Evolutionary conservation across 2,797 vertebrate genomes (phyloP), one percentile per base, ranked within the genome.

Genomic region (Mastacembelus armatus): DNA sequence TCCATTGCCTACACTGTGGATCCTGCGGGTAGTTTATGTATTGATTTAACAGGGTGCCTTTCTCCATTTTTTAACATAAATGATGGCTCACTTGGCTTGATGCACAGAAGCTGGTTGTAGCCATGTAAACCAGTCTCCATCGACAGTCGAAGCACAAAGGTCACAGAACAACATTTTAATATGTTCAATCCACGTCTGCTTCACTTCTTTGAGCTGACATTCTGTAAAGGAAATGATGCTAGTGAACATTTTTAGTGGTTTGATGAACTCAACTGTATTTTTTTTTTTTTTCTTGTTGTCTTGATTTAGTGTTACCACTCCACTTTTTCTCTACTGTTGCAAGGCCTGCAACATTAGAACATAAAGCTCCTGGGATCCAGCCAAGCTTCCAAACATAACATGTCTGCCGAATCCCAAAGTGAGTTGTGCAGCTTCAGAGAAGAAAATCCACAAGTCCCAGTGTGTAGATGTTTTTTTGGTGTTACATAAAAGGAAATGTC

Each of bases 11-110:
- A 65, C 66, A 47, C 84, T 51, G 89, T 87, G 88, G 85, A 91
- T 83, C 84, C 85, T 77, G 79, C 56, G 66, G 87, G 88, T 90
- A 89, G 88, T 93, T 93, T 91, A 91, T 92, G 85, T 91, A 93
- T 93, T 91, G 93, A 94, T 93, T 92, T 90, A 93, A 88, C 87
- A 61, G 81, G 65, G 77, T 74, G 86, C 85, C 72, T 80, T 77
- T 81, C 83, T 88, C 84, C 71, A 82, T 91, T 91, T 91, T 91
- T 92, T 87, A 74, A 52, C 77, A 87, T 91, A 92, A 91, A 89
- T 90, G 89, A 93, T 90, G 85, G 88, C 87, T 92, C 87, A 81
- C 79, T 90, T 62, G 60, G 74, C 78, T 74, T 44, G 62, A 56
- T 73, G 66, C 67, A 45, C 69, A 10, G 63, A 45, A 50, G 81